Evolutionary conservation across 2,797 vertebrate genomes (phyloP).

Genomic region (Setipinna tenuifilis): DNA sequence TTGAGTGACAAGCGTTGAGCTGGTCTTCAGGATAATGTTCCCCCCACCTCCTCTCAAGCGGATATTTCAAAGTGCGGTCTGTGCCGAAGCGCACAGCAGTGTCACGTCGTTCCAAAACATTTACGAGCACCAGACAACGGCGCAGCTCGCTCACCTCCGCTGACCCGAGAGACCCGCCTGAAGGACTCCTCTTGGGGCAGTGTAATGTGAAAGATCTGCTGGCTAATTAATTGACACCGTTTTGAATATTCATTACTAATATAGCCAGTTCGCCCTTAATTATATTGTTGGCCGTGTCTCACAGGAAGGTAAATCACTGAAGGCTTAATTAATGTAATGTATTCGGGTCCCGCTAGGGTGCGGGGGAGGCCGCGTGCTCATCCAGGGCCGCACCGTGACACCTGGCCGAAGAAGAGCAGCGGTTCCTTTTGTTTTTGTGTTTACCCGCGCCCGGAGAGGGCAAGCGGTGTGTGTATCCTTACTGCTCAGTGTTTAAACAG

Average conservation of each 20-base stretch:
- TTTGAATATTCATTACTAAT: constrained; percentile 99
- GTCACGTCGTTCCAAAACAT: constrained; percentile 18
- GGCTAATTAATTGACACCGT: constrained; percentile 98
- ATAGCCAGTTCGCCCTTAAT: constrained; percentile 96
- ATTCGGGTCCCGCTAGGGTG: constrained; percentile 94
- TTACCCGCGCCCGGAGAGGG: constrained; percentile 67
- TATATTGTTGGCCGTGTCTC: constrained; percentile 99
- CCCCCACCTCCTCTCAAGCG: constrained; percentile 73
- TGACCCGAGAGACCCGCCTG: constrained; percentile 91
- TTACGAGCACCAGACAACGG: constrained; percentile 64
- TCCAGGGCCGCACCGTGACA: constrained; percentile 93
- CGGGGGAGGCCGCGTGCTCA: constrained; percentile 87
- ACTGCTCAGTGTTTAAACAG: constrained; percentile 74
- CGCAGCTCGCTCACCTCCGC: constrained; percentile 67
- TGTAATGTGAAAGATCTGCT: constrained; percentile 83
- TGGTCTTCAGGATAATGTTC: constrained; percentile 14
- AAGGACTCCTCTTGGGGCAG: constrained; percentile 82
- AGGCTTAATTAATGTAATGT: constrained; percentile 99
- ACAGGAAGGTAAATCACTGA: constrained; percentile 98
- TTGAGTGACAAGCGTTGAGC: constrained; percentile 72
- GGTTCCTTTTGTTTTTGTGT: constrained; percentile 84
- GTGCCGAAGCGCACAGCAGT: constrained; percentile 39
- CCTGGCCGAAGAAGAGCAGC: constrained; percentile 86
- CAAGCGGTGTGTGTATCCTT: constrained; percentile 74
- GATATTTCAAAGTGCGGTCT: constrained; percentile 44